Conservation (phyloP, 2,888 invertebrate species). For the Lumbricus terrestris region DNA sequence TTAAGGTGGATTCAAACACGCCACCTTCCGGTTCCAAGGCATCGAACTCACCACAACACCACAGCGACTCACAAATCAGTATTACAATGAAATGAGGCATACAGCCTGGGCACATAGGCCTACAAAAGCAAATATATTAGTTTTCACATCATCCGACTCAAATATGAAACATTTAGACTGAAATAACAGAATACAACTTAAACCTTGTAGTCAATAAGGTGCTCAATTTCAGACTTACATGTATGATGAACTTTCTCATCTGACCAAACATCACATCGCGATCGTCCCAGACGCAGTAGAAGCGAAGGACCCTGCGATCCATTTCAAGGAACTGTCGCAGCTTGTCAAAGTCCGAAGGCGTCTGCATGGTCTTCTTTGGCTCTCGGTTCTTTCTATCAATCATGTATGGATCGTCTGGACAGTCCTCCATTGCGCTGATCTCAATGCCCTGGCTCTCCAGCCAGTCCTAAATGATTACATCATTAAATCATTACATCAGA, state of each 20-base stretch:
- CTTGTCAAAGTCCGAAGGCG: slow-evolving; percentile 62
- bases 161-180: not conserved
- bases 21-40: too few species aligned
- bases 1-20: too few species aligned
- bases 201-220: not conserved
- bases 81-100: too few species aligned
- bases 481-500: not conserved
- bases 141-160: too few species aligned
- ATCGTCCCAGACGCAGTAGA: slow-evolving; percentile 63
- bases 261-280: slow-evolving; percentile 60
- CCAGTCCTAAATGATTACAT: slow-evolving; percentile 72
- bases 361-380: slow-evolving; percentile 32
- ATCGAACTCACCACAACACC: too few species aligned
- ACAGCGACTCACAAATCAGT: too few species aligned
- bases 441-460: slow-evolving; percentile 79
- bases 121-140: too few species aligned
- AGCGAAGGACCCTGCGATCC: slow-evolving; percentile 63
- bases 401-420: slow-evolving; percentile 73
- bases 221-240: slow-evolving; percentile 50
- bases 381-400: slow-evolving; percentile 41
- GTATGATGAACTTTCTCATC: slow-evolving; percentile 67
- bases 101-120: too few species aligned
- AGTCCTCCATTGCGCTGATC: slow-evolving; percentile 69
- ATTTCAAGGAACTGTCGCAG: slow-evolving; percentile 40
- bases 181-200: not conserved